Evolutionary conservation across 2,888 invertebrate species (phyloP).

Genomic region (Argynnis bischoffii): DNA sequence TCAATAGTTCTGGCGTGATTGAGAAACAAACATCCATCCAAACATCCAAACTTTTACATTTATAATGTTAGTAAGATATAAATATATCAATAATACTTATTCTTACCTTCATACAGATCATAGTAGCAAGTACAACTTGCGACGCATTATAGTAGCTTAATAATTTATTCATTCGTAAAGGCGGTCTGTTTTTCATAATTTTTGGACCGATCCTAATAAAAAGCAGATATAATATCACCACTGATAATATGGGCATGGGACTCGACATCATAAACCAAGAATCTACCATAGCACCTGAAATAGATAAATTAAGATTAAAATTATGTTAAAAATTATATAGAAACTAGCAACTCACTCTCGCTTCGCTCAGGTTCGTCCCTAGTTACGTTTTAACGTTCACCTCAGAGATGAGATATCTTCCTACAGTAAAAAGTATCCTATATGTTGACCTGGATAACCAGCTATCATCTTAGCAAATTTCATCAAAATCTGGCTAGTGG

Average conservation of each 20-base stretch:
- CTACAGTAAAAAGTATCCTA: no score
- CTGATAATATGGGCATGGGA: slow-evolving; percentile 85
- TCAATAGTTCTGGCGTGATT: no score
- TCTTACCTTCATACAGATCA: slow-evolving; percentile 69
- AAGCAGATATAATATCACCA: slow-evolving; percentile 85
- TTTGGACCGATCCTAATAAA: slow-evolving; percentile 89
- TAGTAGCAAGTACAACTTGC: slow-evolving; percentile 90
- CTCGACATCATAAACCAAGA: slow-evolving; percentile 91
- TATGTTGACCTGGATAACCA: no score
- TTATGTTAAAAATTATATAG: no score
- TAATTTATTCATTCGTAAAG: slow-evolving; percentile 86
- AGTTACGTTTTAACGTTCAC: no score
- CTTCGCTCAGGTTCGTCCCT: no score
- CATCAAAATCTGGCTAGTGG: no score
- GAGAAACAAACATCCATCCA: no score
- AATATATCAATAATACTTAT: neutral
- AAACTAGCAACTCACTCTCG: no score
- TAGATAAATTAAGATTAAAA: neutral
- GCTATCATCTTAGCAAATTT: no score
- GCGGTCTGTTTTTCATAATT: slow-evolving; percentile 87
- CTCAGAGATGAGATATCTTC: no score
- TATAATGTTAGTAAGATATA: neutral
- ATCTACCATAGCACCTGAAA: slow-evolving; percentile 88
- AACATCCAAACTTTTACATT: no score
- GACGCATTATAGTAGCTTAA: slow-evolving; percentile 92